phyloP scores from a whole-genome alignment of 1,140 invertebrate species.

The Bombus impatiens region DNA sequence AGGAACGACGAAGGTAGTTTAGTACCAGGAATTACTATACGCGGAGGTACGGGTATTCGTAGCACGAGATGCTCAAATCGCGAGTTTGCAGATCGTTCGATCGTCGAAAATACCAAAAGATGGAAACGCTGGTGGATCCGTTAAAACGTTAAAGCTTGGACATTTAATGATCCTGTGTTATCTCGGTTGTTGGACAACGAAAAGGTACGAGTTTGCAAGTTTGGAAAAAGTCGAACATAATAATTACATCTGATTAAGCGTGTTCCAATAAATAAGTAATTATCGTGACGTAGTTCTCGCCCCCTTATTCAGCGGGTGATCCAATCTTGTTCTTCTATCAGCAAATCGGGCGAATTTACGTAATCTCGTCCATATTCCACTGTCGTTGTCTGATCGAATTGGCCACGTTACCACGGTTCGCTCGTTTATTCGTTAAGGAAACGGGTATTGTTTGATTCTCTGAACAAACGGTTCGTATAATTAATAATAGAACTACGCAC shows the following conservation, averaged over 20 bases:
- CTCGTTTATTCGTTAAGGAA: neutral
- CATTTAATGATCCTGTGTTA: rapidly evolving
- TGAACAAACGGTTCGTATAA: neutral
- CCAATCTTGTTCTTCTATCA: conserved; percentile 64
- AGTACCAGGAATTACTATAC: too few species aligned
- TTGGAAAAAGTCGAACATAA: conserved; percentile 26
- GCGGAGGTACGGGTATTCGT: too few species aligned
- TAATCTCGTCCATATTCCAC: conserved; percentile 61
- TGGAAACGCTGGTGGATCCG: too few species aligned
- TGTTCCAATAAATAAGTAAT: conserved; percentile 57
- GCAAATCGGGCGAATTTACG: conserved; percentile 62
- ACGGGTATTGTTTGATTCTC: neutral
- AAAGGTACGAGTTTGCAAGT: conserved; percentile 36
- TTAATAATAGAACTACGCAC: too few species aligned
- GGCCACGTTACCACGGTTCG: conserved; percentile 32
- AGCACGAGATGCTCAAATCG: too few species aligned
- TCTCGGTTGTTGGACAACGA: neutral
- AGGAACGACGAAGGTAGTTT: too few species aligned
- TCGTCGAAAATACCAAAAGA: too few species aligned
- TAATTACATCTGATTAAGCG: conserved; percentile 49
- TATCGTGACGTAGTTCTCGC: conserved; percentile 56
- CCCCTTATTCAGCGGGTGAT: conserved; percentile 68
- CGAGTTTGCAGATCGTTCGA: too few species aligned
- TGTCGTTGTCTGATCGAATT: conserved; percentile 53
- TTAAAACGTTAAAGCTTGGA: too few species aligned